Conservation (phyloP, 1,140 invertebrate species). For the Aphelenchoides besseyi region DNA sequence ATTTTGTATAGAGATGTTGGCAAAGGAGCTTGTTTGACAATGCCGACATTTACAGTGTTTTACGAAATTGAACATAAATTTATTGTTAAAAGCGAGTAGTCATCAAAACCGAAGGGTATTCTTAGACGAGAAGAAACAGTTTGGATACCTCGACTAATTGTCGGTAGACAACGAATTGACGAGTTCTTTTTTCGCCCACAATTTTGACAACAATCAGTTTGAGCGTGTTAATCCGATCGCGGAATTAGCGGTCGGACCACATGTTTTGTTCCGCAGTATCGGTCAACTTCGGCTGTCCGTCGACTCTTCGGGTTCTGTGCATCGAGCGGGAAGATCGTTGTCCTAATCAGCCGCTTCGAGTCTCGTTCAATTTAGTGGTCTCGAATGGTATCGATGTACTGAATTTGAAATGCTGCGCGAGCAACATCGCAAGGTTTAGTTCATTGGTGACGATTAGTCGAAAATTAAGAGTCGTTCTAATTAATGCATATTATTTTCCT, state of each 20-base stretch:
- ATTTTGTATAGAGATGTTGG: too few relatives aligned
- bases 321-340: neutral
- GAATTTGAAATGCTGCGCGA: neutral
- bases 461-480: neutral
- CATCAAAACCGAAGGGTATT: too few relatives aligned
- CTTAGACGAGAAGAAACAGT: too few relatives aligned
- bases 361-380: neutral
- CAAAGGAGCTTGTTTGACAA: too few relatives aligned
- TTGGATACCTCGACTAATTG: too few relatives aligned
- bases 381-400: neutral
- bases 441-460: neutral
- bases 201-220: too few relatives aligned
- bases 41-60: too few relatives aligned
- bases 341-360: neutral
- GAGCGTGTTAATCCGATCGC: neutral
- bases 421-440: neutral
- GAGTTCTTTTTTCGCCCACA: constrained; percentile 2
- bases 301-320: constrained; percentile 1
- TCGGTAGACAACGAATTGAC: too few relatives aligned
- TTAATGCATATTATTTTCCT: neutral
- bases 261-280: neutral
- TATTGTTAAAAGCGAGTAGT: too few relatives aligned
- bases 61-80: too few relatives aligned
- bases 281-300: neutral
- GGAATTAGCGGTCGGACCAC: neutral